Percentiles rank a stretch among this genome's conserved stretches.
phyloP scores from a whole-genome alignment of 2,797 vertebrate species.

The Scolopax rusticola region DNA sequence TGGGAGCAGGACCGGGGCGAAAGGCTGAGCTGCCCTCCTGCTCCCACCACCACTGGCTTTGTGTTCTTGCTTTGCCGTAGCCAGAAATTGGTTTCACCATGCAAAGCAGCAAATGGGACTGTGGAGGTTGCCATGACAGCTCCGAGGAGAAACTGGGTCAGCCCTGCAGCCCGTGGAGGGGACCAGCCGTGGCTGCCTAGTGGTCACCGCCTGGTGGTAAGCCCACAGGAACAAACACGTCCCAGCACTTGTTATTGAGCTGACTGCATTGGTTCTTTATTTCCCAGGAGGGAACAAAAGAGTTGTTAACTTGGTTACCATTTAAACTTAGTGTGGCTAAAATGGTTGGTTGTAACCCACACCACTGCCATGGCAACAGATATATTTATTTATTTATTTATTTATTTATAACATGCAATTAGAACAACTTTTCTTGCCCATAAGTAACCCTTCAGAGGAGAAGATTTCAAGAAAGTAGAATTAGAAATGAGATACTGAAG shows the following conservation, averaged over 20 bases:
- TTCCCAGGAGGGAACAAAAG: conserved; percentile 11
- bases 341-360: not conserved
- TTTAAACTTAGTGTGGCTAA: not conserved
- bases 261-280: not conserved
- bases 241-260: not conserved
- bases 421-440: not conserved
- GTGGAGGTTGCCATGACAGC: conserved; percentile 20
- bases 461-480: not conserved
- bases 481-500: not conserved
- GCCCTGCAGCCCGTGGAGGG: not conserved
- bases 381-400: not conserved
- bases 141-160: not conserved
- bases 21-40: not conserved
- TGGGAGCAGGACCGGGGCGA: not conserved
- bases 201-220: not conserved
- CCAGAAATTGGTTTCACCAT: not conserved
- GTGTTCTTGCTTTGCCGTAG: not conserved
- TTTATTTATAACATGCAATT: not conserved
- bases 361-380: not conserved
- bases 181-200: not conserved
- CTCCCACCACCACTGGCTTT: not conserved
- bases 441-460: not conserved
- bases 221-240: not conserved
- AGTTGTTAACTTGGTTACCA: not conserved
- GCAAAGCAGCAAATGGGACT: fast-evolving